Percentiles rank a stretch among this genome's conserved stretches.
phyloP scores from a whole-genome alignment of 2,888 invertebrate genomes.

The Standfussiana lucernea region DNA sequence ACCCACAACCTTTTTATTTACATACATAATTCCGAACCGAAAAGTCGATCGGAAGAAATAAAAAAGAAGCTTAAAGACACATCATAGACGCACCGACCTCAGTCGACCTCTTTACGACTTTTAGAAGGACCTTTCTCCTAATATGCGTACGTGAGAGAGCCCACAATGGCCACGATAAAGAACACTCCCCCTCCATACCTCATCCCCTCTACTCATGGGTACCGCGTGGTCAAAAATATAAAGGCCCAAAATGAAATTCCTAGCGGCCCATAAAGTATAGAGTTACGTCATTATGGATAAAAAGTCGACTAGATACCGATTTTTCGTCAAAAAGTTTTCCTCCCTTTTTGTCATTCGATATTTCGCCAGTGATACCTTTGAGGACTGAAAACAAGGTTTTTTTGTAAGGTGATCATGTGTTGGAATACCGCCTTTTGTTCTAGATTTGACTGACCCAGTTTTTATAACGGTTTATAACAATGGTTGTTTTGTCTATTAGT shows the following conservation, averaged over 20 bases:
- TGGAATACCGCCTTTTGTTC: constrained; percentile 27
- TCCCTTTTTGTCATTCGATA: constrained; percentile 66
- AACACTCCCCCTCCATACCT: constrained; percentile 65
- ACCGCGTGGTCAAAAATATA: constrained; percentile 86
- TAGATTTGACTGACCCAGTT: constrained; percentile 48
- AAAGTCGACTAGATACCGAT: constrained; percentile 73
- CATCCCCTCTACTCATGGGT: constrained; percentile 56
- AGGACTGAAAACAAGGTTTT: constrained; percentile 35
- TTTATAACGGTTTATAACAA: constrained; percentile 41
- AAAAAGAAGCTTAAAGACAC: constrained; percentile 75
- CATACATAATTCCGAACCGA: constrained; percentile 57
- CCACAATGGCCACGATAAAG: constrained; percentile 81
- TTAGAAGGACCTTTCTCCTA: constrained; percentile 82
- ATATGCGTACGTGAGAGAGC: constrained; percentile 84
- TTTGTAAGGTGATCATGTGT: constrained; percentile 45
- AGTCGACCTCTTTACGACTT: constrained; percentile 84
- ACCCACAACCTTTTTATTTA: constrained; percentile 49
- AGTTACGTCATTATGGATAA: constrained; percentile 86
- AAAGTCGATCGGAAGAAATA: constrained; percentile 73
- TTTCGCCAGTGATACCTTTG: constrained; percentile 63
- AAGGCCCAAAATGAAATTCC: constrained; percentile 88
- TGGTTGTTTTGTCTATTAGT: constrained; percentile 54
- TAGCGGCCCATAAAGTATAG: constrained; percentile 86
- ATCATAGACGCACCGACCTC: constrained; percentile 77
- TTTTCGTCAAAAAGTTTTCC: constrained; percentile 61